Base-by-base conservation (phyloP, 1,140 invertebrate species). In the Phocides pigmalion region DNA sequence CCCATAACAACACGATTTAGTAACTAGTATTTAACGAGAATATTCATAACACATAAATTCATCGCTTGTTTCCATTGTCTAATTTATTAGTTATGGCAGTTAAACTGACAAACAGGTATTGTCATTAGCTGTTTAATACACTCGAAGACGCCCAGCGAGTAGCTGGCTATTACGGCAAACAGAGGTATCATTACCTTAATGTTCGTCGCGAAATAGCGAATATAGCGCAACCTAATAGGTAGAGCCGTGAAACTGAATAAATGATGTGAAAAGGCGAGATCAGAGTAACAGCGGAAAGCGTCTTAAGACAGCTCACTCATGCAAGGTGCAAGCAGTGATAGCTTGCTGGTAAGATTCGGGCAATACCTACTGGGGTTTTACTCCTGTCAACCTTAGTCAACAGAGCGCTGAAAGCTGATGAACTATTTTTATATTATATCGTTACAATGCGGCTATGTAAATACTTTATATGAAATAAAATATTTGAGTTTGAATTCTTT, bases 211-310 rank as follows among this genome's bases (percentile, higher is more conserved):
- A 62, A 64, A 64, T 64, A 50, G 66, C 17, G 65, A 75, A 77
- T 74, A 70, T 70, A 66, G 66, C 54, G 64, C 75, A 69, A 77
- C 63, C 62, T 75, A 81, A 78, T 81, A 73, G 72, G 75, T 53
- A 50, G 63, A 54, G 56, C 58, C 65, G 66, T 70, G 62, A 70
- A 69, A 70, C 62, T 74, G 70, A 78, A 81, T 81, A 78, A 78
- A 70, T 76, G 58, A 76, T 74, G 39, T 22, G 6, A 32, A 25
- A 44, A 3, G 14, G 19, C 20, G 1, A 46, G 19, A 22, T 16
- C 32, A 35, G 9, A 37, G 44, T 66, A 35, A 12, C 14, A 28
- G 14, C 47, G 44, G 46, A 16, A 46, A 63, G 65, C 50, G 37
- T 0, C 0, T 32, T 11, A 32, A 11, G 25, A 28, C 9, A n/a